These are phyloP conservation scores for Heliconius eleuchia DNA, from an alignment of 1,140 invertebrate genomes.

Conservation along the genomic window DNA sequence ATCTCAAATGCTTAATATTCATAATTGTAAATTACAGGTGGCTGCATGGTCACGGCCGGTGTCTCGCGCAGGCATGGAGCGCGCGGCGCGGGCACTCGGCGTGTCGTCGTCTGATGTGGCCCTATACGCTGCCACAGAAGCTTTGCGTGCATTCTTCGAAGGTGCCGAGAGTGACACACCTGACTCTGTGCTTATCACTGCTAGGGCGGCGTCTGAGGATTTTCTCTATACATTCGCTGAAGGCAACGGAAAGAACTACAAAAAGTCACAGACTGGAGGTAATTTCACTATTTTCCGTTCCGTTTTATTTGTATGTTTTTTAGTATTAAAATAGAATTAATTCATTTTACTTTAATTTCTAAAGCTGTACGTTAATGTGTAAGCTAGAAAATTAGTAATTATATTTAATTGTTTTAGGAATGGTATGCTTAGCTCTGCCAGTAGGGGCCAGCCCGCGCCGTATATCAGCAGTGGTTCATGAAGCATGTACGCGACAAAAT, in stretches of 20 bases:
- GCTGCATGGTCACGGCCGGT: conserved; percentile 89
- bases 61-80: conserved; percentile 70
- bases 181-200: conserved; percentile 81
- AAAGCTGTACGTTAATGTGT: too few relatives aligned
- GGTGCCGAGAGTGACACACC: conserved; percentile 80
- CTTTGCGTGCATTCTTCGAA: conserved; percentile 84
- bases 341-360: too few relatives aligned
- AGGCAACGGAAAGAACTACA: conserved; percentile 78
- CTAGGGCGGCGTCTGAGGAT: conserved; percentile 75
- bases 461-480: conserved; percentile 83
- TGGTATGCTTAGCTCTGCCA: conserved; percentile 83
- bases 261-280: conserved; percentile 76
- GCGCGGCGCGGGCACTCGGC: conserved; percentile 83
- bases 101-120: conserved; percentile 87
- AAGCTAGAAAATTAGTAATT: not conserved
- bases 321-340: too few relatives aligned
- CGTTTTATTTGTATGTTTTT: too few relatives aligned
- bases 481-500: conserved; percentile 84
- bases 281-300: not conserved
- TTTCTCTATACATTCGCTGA: conserved; percentile 78
- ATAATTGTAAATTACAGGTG: conserved; percentile 63
- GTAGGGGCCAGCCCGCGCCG: conserved; percentile 76
- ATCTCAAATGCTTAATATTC: not conserved
- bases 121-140: conserved; percentile 83
- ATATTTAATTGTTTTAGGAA: conserved; percentile 57